Evolutionary conservation across 2,113 vertebrate species (phyloP), one percentile per base, ranked within the genome.

Genomic region (Cynopterus brachyotis): DNA sequence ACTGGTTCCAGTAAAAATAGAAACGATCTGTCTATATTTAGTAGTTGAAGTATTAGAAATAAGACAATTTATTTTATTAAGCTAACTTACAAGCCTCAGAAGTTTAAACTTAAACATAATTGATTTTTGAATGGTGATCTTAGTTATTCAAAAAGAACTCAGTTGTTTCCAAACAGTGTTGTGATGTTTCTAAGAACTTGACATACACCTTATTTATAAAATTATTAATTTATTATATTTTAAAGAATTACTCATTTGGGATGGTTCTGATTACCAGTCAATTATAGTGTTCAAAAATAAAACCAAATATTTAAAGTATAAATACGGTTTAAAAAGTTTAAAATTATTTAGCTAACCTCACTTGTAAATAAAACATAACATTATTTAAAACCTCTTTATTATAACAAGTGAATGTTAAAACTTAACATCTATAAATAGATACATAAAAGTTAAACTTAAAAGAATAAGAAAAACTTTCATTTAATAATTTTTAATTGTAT

Each of bases 81-180:
- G 42, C 22, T 91, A 81, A 69, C 0, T 32, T 40, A 64, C 13
- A 73, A 89, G 6, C 6, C 59, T 35, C 5, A 15, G 16, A 13
- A 45, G 82, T 91, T 78, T 79, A 78, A 81, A 82, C 62, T 72
- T 86, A 95, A 84, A 66, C 24, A 70, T 28, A 73, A 91, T 64
- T 66, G 45, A 70, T 82, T 78, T 93, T 83, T 11, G n/a, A 86
- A 62, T 42, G 76, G 12, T 76, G 57, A 69, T 69, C 30, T 89
- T 60, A 57, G 10, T 60, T 81, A 17, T 50, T 75, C 32, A 96
- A 94, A 94, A 57, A 67, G 0, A 94, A 86, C 64, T 80, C 82
- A 62, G 17, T 35, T 40, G 20, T 70, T 95, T 92, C 42, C 76
- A 70, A 92, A 85, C 10, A 86, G 2, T 78, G 19, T 72, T 53